Evolutionary conservation across 2,888 invertebrate species (phyloP).

Genomic region (Celastrina argiolus): DNA sequence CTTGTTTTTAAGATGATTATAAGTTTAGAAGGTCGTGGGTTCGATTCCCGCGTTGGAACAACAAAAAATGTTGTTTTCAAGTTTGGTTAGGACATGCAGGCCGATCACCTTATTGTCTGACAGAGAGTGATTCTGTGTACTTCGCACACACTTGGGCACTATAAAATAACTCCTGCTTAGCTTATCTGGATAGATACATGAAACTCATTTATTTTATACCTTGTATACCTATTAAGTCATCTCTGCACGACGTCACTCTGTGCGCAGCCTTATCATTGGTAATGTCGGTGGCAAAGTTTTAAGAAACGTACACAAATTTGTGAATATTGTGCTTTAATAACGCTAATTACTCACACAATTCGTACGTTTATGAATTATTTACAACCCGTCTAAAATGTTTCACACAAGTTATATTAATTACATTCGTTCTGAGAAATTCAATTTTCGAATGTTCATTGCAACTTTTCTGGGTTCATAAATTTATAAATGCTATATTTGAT

Average conservation of each 20-base stretch:
- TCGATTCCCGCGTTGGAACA: no score
- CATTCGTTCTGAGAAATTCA: background rate
- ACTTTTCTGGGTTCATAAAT: background rate
- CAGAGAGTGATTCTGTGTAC: no score
- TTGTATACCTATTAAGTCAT: background rate
- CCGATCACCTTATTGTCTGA: no score
- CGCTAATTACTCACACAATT: constrained; percentile 12
- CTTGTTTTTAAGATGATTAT: no score
- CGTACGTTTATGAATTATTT: constrained; percentile 4
- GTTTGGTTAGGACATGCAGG: no score
- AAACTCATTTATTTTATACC: no score
- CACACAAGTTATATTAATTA: background rate
- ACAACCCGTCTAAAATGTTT: constrained; percentile 1
- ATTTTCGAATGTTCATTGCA: background rate
- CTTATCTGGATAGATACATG: no score
- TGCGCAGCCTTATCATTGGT: constrained; percentile 12
- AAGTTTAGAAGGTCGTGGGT: no score
- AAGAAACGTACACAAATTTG: constrained; percentile 14
- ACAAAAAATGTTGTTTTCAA: no score
- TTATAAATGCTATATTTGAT: no score
- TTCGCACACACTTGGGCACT: no score
- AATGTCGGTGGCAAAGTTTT: constrained; percentile 18
- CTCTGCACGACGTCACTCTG: background rate
- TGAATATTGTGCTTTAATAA: constrained; percentile 18
- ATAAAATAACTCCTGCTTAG: no score